Evolutionary conservation across 1,140 invertebrate genomes (phyloP), one percentile per base, ranked within the genome.

Genomic region (Liolophura sinensis): DNA sequence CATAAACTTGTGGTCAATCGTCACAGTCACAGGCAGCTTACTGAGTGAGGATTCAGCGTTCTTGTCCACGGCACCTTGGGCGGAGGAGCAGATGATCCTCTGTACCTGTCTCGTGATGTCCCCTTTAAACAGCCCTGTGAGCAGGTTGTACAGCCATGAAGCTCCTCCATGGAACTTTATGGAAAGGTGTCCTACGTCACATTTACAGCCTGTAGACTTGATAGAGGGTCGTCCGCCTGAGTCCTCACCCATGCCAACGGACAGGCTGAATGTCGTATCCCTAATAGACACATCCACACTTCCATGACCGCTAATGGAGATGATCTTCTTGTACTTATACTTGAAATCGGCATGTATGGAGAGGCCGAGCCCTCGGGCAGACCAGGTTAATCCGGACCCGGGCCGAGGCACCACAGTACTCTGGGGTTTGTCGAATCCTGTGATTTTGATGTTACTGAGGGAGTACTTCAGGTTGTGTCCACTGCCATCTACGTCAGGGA

Each of bases 91-190:
- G 9, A 40, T 40, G 9, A 40, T 40, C 31, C 9, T 40, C 31
- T 40, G 31, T 40, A 40, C 31, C 31, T 40, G 31, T 40, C 9
- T 40, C 31, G 31, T 40, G 31, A 74, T 60, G 3, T 62, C 65
- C 7, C 65, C 40, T 40, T 66, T 73, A 9, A 77, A 54, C 14
- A 62, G 27, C 7, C 62, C 59, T 25, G 47, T 68, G 51, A 75
- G 70, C 0, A 77, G 48, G 51, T 75, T 75, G n/a, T 68, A 68
- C 6, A 77, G 56, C 65, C 69, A 72, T 20, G 64, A 27, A 47
- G 64, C 60, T 9, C 70, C 71, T 12, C 75, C 75, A 47, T 75
- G 73, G 47, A 77, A 72, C 11, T 66, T 52, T 24, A 77, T 63
- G 16, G 62, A 12, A 11, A 73, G 70, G 22, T 57, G 49, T 20